Evolutionary conservation across 2,113 vertebrate genomes (phyloP).

Genomic region (Equus quagga): DNA sequence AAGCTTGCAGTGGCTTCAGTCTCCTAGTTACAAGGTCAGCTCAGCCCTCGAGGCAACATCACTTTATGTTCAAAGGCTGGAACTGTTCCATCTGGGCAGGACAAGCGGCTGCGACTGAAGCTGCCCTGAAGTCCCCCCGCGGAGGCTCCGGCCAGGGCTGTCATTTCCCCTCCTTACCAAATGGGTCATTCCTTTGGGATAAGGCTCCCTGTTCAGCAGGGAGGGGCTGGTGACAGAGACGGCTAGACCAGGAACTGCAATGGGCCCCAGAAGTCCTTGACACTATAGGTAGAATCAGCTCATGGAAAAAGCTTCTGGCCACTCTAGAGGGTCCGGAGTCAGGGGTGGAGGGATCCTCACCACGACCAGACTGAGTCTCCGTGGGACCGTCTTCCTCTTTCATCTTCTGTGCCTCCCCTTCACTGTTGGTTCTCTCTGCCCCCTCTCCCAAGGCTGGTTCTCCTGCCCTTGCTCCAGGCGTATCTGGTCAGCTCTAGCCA

Average conservation of each 20-base stretch:
- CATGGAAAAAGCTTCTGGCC: background rate
- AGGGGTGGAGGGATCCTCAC: background rate
- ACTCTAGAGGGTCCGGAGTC: background rate
- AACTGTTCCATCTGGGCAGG: background rate
- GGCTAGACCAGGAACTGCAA: background rate
- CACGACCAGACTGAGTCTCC: too few species aligned
- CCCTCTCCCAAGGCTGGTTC: too few species aligned
- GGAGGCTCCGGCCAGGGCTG: background rate
- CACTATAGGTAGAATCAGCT: background rate
- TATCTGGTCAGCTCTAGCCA: background rate
- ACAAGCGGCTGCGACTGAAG: background rate
- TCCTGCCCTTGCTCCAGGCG: background rate
- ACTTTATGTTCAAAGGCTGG: background rate
- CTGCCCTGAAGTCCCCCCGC: background rate
- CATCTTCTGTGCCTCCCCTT: background rate
- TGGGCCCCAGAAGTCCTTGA: background rate
- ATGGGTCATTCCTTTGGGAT: background rate
- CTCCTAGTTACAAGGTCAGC: background rate
- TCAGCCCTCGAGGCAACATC: background rate
- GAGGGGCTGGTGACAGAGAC: background rate
- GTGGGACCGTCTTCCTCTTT: fast-evolving
- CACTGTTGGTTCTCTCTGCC: background rate
- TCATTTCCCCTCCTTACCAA: background rate
- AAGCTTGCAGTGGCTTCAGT: background rate
- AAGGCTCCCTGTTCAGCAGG: background rate